phyloP scores from a whole-genome alignment of 2,797 vertebrate species.

The Mormyrus proboscirostris region DNA sequence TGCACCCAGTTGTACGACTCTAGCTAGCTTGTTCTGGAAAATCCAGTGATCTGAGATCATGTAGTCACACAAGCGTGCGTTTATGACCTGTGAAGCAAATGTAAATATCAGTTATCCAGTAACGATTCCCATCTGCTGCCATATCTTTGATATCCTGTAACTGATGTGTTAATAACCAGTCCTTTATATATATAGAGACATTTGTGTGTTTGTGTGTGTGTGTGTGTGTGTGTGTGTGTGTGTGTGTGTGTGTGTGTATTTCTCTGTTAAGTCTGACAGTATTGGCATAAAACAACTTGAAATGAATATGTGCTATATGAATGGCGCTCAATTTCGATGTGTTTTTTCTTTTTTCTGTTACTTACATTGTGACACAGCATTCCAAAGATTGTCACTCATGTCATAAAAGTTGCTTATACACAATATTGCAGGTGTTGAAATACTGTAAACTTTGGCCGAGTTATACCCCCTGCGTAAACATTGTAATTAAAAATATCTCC shows the following conservation, averaged over 20 bases:
- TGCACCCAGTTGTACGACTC: neutral
- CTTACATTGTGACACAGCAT: neutral
- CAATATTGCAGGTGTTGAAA: neutral
- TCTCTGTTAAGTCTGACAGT: neutral
- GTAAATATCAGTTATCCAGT: neutral
- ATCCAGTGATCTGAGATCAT: neutral
- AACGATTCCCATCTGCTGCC: neutral
- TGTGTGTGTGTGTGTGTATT: neutral
- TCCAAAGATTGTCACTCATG: neutral
- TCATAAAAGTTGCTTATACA: neutral
- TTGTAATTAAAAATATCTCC: slow-evolving; percentile 18
- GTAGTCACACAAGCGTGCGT: neutral
- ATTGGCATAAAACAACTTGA: neutral
- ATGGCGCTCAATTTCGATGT: neutral
- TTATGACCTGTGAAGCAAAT: neutral
- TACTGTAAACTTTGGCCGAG: neutral
- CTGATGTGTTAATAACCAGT: neutral
- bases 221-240: too few relatives aligned
- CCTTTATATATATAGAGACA: neutral
- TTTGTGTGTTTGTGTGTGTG: too few relatives aligned
- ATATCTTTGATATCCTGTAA: neutral
- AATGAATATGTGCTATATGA: neutral
- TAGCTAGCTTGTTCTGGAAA: neutral
- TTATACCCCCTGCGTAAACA: neutral
- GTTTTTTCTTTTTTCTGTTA: neutral